Evolutionary conservation across 1,140 invertebrate genomes (phyloP).

Genomic region (Diprion similis): DNA sequence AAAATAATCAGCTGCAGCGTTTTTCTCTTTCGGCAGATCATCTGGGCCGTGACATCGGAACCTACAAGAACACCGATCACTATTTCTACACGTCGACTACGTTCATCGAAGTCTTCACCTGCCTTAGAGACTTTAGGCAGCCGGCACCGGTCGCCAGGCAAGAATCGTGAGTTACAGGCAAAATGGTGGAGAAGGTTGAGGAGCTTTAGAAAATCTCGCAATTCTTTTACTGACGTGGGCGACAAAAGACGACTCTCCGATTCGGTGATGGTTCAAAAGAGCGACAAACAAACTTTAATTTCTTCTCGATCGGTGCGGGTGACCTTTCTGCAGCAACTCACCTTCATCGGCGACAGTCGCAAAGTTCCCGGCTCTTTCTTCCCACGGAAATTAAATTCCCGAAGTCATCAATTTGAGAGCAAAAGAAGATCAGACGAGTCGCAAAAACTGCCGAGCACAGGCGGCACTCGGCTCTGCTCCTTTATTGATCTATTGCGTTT

Average conservation of each 20-base stretch:
- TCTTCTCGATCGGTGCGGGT: background rate
- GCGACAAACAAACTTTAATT: background rate
- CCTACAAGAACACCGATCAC: background rate
- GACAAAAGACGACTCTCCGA: background rate
- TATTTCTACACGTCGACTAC: background rate
- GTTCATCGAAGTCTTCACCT: background rate
- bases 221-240: background rate
- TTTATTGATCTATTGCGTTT: too few species aligned
- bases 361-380: background rate
- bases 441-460: background rate
- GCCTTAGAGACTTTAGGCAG: background rate
- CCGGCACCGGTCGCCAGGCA: background rate
- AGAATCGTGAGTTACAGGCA: background rate
- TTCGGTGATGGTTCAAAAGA: background rate
- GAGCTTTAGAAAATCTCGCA: background rate
- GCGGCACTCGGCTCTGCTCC: too few species aligned
- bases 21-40: background rate
- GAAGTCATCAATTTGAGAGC: background rate
- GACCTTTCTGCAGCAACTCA: too few species aligned
- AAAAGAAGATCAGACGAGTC: background rate
- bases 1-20: too few species aligned
- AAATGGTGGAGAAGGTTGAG: background rate
- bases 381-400: background rate
- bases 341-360: too few species aligned
- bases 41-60: background rate